Conservation (phyloP, 2,888 invertebrate genomes). For the Cataglyphis altisquamis region DNA sequence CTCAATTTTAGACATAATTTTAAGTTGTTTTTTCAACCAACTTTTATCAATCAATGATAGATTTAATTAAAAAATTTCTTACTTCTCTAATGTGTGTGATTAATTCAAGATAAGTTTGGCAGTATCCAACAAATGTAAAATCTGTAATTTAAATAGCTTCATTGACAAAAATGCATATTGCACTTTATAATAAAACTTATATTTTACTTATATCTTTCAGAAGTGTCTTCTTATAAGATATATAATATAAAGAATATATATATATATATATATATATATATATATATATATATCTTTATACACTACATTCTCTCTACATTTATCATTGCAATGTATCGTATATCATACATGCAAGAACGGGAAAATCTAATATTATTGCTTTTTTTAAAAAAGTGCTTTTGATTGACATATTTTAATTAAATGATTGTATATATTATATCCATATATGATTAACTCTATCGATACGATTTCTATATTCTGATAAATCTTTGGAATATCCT, state of each 20-base stretch:
- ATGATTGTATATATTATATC: neutral
- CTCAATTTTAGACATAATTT: neutral
- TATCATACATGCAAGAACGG: neutral
- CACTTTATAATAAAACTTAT: neutral
- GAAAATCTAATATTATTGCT: neutral
- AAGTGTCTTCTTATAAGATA: neutral
- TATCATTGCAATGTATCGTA: neutral
- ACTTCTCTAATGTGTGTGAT: neutral
- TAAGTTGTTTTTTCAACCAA: neutral
- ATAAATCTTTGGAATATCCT: constrained; percentile 6
- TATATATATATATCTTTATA: neutral
- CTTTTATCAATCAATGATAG: neutral
- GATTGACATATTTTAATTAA: constrained; percentile 13
- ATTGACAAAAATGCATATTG: neutral
- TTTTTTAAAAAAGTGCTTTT: neutral
- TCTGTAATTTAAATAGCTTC: neutral
- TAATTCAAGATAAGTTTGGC: neutral
- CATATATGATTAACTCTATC: constrained; percentile 1
- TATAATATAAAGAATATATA: neutral
- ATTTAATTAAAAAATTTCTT: neutral
- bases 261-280: too few relatives aligned
- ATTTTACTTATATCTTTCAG: neutral
- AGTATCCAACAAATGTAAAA: neutral
- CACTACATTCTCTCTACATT: neutral
- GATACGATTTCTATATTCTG: neutral